These are phyloP conservation scores for Rhodeus uyekii DNA, from an alignment of 2,797 vertebrate genomes.

Conservation along the genomic window DNA sequence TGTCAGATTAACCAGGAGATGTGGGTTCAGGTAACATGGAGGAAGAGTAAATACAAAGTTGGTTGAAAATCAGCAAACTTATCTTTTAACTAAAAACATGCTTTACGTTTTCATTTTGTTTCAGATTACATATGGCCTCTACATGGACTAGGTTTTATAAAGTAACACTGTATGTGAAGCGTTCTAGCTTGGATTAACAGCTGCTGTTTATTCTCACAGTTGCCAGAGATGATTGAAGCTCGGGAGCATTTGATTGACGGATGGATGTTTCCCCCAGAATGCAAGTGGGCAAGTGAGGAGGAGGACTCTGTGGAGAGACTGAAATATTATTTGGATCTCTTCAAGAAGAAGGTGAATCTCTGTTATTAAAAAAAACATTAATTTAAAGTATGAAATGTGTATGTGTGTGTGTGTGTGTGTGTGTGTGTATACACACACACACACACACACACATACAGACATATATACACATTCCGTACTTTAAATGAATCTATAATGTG, in stretches of 20 bases:
- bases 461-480: no score
- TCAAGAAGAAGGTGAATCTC: slow-evolving; percentile 82
- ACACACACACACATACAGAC: no score
- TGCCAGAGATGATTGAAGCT: slow-evolving; percentile 81
- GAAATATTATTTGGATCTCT: slow-evolving; percentile 81
- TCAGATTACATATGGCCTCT: not conserved
- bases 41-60: not conserved
- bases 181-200: not conserved
- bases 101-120: not conserved
- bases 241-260: slow-evolving; percentile 84
- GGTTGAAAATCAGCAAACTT: not conserved
- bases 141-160: not conserved
- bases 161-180: not conserved
- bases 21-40: not conserved
- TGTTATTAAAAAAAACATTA: no score
- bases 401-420: no score
- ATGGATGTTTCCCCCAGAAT: slow-evolving; percentile 85
- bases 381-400: no score
- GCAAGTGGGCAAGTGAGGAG: slow-evolving; percentile 70
- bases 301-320: slow-evolving; percentile 75
- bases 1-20: not conserved
- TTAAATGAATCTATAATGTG: no score
- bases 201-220: slow-evolving; percentile 70
- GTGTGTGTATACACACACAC: no score
- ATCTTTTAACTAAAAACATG: not conserved